phyloP scores from a whole-genome alignment of 2,113 vertebrate species.

The Loxodonta africana region DNA sequence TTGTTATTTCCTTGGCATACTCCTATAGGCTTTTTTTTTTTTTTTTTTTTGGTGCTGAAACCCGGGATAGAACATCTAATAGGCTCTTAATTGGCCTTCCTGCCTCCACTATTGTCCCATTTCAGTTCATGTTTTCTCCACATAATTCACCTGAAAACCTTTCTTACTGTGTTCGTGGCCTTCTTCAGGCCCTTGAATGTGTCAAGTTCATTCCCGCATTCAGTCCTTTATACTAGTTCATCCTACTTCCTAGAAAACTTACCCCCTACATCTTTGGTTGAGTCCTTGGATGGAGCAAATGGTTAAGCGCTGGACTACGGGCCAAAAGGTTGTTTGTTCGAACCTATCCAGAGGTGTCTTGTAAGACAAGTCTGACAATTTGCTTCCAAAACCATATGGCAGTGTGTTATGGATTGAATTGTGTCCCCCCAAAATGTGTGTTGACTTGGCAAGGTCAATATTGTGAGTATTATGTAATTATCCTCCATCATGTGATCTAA shows the following conservation, averaged over 20 bases:
- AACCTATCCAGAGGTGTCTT: not conserved
- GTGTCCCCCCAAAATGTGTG: too few relatives aligned
- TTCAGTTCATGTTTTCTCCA: not conserved
- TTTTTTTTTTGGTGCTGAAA: not conserved
- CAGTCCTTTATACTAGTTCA: not conserved
- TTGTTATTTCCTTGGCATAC: not conserved
- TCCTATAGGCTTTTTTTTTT: not conserved
- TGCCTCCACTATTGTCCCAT: not conserved
- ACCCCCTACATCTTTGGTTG: not conserved
- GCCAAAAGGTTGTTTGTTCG: not conserved
- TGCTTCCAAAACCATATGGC: not conserved
- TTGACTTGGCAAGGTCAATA: too few relatives aligned
- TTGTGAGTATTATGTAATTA: too few relatives aligned
- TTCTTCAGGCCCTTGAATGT: not conserved
- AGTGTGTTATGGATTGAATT: too few relatives aligned
- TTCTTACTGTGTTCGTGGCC: not conserved
- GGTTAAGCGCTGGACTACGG: not conserved
- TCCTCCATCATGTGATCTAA: too few relatives aligned
- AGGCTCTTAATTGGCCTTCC: not conserved
- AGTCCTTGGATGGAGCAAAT: not conserved
- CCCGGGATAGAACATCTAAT: not conserved
- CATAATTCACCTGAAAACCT: not conserved
- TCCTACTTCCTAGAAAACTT: not conserved
- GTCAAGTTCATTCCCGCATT: not conserved
- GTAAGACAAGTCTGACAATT: not conserved